Conservation (phyloP, 2,797 vertebrate genomes). For the Megaceryle alcyon region DNA sequence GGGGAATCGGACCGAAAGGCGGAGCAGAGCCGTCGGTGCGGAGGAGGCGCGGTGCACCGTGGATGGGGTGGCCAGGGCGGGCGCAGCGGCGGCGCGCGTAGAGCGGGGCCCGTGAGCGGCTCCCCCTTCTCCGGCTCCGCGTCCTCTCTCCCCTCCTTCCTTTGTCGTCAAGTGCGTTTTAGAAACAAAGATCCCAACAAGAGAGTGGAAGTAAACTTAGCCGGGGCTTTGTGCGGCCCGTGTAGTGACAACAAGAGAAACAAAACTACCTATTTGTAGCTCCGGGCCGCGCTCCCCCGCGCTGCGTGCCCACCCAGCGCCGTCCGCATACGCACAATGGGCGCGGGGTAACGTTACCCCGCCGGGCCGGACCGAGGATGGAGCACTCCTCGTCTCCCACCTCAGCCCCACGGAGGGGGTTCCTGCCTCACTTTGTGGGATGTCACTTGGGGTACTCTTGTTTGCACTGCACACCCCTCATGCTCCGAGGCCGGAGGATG, state of each 20-base stretch:
- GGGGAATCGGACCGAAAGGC: not conserved
- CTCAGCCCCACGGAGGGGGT: not conserved
- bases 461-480: not conserved
- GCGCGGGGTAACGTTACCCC: not conserved
- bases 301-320: not conserved
- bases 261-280: constrained; percentile 88
- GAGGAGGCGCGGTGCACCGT: not conserved
- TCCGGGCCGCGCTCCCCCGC: constrained; percentile 69
- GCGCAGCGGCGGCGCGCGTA: no score
- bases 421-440: not conserved
- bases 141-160: not conserved
- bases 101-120: no score
- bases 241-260: constrained; percentile 89
- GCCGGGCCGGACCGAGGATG: not conserved
- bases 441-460: not conserved
- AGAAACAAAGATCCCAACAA: constrained; percentile 83
- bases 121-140: not conserved
- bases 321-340: not conserved
- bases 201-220: constrained; percentile 86
- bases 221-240: constrained; percentile 86
- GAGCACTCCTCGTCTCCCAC: not conserved
- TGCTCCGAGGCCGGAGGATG: not conserved
- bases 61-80: not conserved
- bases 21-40: not conserved
- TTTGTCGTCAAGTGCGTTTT: constrained; percentile 80